Base-by-base conservation (phyloP, 1,140 invertebrate species). In the Hyphantria cunea region DNA sequence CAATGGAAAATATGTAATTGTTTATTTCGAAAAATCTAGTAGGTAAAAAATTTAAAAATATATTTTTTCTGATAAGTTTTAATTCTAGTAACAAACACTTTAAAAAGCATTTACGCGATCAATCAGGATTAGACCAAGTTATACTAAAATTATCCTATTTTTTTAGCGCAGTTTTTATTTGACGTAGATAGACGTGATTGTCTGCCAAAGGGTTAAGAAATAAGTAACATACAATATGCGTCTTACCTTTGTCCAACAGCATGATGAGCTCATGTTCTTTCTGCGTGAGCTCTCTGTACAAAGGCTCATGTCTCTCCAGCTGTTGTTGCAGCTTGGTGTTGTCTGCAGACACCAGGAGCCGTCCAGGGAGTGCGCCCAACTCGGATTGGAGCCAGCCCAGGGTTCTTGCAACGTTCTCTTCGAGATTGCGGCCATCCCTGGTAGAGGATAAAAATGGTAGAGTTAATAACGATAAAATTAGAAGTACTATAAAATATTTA, bases 231-330 rank as follows among this genome's bases (percentile, higher is more conserved):
- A 25, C 2, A 44, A n/a, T 9, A 12, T 44, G 8, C 17, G 45
- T 3, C 58, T 94, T 92, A 67, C 97, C 98, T 90, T 98, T 98
- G 76, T 98, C 97, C 13, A 98, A 86, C 3, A 99, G 92, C 96
- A 98, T 97, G 64, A 98, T 97, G 0, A 98, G 95, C 91, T 98
- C 97, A 75, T 98, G 97, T 80, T 98, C 97, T 65, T 97, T 95
- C 52, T 94, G 93, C 90, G 97, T 95, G 0, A 98, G 95, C 75
- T 98, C 96, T 61, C 96, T 93, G 80, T 98, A 98, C 12, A 97
- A 92, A 0, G 96, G 96, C 88, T 98, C 97, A 80, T 98, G 97
- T 53, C 96, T 94, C 67, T 95, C 94, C 34, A 98, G 92, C 91
- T 99, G 98, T 78, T 97, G 94, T 71, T 96, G 95, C 3, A 99